phyloP scores from a whole-genome alignment of 2,113 vertebrate genomes.

The Python bivittatus region DNA sequence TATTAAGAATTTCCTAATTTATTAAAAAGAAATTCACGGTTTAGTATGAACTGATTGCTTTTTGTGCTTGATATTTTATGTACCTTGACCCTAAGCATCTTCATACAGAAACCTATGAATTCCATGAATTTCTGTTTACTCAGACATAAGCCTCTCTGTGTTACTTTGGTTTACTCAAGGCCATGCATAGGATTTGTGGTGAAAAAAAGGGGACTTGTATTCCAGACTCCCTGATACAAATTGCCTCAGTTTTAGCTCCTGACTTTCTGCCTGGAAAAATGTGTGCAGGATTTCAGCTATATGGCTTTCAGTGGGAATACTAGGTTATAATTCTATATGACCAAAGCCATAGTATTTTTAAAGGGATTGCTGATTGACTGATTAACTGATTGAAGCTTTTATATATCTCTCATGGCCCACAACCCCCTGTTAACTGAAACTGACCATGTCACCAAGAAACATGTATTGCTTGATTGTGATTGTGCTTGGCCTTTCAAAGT shows the following conservation, averaged over 20 bases:
- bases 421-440: not conserved
- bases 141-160: not conserved
- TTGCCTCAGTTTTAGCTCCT: too few species aligned
- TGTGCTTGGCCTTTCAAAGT: not conserved
- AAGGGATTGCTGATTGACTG: too few species aligned
- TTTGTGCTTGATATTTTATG: slow-evolving; percentile 15
- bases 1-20: slow-evolving; percentile 49
- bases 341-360: not conserved
- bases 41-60: slow-evolving; percentile 41
- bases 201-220: too few species aligned
- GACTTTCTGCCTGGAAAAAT: too few species aligned
- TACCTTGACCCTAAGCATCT: not conserved
- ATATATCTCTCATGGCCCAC: not conserved
- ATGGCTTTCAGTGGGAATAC: not conserved
- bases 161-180: not conserved
- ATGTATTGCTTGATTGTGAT: not conserved
- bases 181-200: not conserved
- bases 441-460: not conserved
- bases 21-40: slow-evolving; percentile 8
- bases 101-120: not conserved
- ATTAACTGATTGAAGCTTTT: too few species aligned
- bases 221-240: too few species aligned
- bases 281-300: not conserved
- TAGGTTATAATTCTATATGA: not conserved
- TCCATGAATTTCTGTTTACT: not conserved